These are phyloP conservation scores for Galeopsomyia nigrocyanea DNA, from an alignment of 2,888 invertebrate genomes.

Conservation along the genomic window DNA sequence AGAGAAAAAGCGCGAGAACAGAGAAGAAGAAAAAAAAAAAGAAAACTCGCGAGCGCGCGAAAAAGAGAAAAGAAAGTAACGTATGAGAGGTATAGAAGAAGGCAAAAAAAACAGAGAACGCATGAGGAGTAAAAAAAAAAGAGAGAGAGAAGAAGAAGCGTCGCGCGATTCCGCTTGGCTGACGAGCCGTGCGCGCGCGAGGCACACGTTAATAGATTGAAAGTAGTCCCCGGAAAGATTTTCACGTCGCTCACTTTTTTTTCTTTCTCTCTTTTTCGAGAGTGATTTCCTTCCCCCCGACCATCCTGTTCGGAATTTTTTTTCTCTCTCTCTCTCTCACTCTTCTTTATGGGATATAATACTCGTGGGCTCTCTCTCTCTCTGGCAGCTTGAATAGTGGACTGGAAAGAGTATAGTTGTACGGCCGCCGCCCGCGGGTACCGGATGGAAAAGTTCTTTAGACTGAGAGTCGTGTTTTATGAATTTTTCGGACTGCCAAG, in stretches of 20 bases:
- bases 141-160: not conserved
- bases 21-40: not conserved
- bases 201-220: conserved; percentile 45
- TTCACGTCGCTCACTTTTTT: conserved; percentile 11
- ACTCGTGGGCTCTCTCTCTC: not conserved
- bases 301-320: conserved; percentile 23
- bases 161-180: conserved; percentile 34
- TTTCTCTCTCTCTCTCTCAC: too few species aligned
- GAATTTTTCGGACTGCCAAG: conserved; percentile 31
- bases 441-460: conserved; percentile 27
- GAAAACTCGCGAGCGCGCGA: not conserved
- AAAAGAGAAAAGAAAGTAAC: not conserved
- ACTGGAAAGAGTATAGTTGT: not conserved
- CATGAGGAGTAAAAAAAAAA: too few species aligned
- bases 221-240: conserved; percentile 43
- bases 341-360: too few species aligned
- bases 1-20: not conserved
- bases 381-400: conserved; percentile 35
- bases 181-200: conserved; percentile 2
- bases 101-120: not conserved
- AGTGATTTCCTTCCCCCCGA: conserved; percentile 26
- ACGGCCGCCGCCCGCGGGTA: too few species aligned
- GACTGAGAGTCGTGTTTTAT: conserved; percentile 24
- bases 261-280: conserved; percentile 21
- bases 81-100: not conserved